These are phyloP conservation scores for Phylloscopus trochiloides DNA, from an alignment of 2,113 vertebrate genomes.

Conservation along the genomic window DNA sequence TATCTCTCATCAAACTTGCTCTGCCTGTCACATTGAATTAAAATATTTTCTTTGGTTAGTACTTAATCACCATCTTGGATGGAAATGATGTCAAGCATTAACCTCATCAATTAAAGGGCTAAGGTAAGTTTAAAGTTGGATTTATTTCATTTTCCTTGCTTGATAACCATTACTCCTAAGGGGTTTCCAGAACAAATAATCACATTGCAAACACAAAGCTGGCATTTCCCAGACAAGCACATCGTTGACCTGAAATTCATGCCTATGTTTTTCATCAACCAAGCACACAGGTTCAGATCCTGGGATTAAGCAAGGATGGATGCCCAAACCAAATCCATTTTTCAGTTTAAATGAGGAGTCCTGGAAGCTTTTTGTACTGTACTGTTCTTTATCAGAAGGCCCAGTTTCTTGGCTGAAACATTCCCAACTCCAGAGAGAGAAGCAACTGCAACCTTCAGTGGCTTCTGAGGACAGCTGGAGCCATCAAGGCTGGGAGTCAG, in stretches of 20 bases:
- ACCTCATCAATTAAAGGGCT: neutral
- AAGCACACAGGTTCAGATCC: neutral
- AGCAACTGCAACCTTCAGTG: neutral
- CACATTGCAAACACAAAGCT: neutral
- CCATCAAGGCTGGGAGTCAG: neutral
- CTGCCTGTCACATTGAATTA: neutral
- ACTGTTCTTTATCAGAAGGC: neutral
- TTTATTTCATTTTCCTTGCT: slow-evolving; percentile 23
- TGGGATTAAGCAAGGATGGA: neutral
- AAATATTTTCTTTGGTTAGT: neutral
- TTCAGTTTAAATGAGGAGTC: neutral
- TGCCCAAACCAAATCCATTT: neutral
- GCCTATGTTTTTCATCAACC: neutral
- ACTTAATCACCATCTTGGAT: neutral
- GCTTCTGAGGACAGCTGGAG: neutral
- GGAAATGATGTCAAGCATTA: neutral
- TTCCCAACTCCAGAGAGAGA: neutral
- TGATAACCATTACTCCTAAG: neutral
- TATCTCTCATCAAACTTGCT: neutral
- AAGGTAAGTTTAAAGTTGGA: slow-evolving; percentile 5
- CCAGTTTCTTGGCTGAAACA: neutral
- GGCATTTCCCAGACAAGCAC: neutral
- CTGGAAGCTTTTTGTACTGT: neutral
- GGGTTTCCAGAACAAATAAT: slow-evolving; percentile 21
- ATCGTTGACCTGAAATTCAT: neutral